Evolutionary conservation across 2,113 vertebrate species (phyloP).

Genomic region (Oenanthe oenanthe): DNA sequence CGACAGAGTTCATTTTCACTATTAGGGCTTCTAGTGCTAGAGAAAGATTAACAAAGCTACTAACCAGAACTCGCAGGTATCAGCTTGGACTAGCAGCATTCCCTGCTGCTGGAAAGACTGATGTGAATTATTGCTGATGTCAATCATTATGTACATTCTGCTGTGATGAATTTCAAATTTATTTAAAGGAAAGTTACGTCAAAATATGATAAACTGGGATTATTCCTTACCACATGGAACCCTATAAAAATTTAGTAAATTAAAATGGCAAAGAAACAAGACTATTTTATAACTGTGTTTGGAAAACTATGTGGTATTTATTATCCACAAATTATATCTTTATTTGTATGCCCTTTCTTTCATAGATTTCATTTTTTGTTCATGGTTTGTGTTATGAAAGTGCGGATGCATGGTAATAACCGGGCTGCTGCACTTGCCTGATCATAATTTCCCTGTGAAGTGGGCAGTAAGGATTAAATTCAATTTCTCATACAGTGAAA

Average conservation of each 20-base stretch:
- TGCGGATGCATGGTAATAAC: background rate
- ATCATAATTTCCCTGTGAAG: background rate
- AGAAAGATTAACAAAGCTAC: background rate
- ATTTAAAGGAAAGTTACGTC: constrained; percentile 15
- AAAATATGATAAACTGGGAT: constrained; percentile 8
- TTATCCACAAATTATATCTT: constrained; percentile 31
- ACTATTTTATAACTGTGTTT: background rate
- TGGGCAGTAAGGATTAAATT: background rate
- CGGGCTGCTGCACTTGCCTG: background rate
- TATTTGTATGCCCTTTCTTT: background rate
- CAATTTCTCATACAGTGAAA: background rate
- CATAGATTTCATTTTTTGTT: background rate
- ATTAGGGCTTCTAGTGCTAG: background rate
- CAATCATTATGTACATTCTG: constrained; percentile 18
- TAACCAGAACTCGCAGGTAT: background rate
- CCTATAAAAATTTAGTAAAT: constrained; percentile 25
- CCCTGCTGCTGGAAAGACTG: background rate
- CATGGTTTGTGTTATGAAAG: background rate
- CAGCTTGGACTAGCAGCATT: background rate
- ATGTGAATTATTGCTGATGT: constrained; percentile 14
- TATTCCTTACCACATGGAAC: background rate
- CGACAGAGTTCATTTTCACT: background rate
- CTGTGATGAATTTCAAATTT: constrained; percentile 55
- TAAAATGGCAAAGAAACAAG: constrained; percentile 39
- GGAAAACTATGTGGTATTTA: background rate